A percentile compares a stretch with the other conserved stretches of the same genome.
These are phyloP conservation scores for Cololabis saira DNA, from an alignment of 2,113 vertebrate species.

Conservation along the genomic window DNA sequence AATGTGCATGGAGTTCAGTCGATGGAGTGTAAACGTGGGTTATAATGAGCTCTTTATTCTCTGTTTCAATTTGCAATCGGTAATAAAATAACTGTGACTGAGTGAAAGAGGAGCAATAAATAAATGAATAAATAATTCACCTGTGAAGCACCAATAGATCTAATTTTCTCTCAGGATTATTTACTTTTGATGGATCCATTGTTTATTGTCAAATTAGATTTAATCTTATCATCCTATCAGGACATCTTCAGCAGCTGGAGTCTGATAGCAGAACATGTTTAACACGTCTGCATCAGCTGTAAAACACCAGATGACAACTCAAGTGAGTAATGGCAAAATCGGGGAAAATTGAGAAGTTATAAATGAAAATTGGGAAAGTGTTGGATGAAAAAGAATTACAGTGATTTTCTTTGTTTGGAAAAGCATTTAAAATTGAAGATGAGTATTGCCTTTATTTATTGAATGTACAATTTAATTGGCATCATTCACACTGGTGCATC, in stretches of 20 bases:
- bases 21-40: conserved; percentile 16
- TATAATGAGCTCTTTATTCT: conserved; percentile 43
- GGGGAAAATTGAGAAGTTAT: no score
- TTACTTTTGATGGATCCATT: not conserved
- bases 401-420: no score
- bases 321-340: not conserved
- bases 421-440: no score
- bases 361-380: no score
- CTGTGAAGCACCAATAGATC: conserved; percentile 6
- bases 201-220: not conserved
- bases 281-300: not conserved
- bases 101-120: conserved; percentile 5
- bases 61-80: conserved; percentile 34
- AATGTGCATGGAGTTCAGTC: not conserved
- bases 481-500: not conserved
- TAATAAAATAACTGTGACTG: conserved; percentile 25
- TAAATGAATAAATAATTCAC: conserved; percentile 30
- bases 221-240: not conserved
- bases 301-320: not conserved
- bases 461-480: no score
- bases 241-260: conserved; percentile 2
- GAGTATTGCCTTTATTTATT: no score
- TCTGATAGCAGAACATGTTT: conserved; percentile 13
- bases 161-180: not conserved
- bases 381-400: no score